These are phyloP conservation scores for Origma solitaria DNA, from an alignment of 2,113 vertebrate species.

Conservation along the genomic window DNA sequence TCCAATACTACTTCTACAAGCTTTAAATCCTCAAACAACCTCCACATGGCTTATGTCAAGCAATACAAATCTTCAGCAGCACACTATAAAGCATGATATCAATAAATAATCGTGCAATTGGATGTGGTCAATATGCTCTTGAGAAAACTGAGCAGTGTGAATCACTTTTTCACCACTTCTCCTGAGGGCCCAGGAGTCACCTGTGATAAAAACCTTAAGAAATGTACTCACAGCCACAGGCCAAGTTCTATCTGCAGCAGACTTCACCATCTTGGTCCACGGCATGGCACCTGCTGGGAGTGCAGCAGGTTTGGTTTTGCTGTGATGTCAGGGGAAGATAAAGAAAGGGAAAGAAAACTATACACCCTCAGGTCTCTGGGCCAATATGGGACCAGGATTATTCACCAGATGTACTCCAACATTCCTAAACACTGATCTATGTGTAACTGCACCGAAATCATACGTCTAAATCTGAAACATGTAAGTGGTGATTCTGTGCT, in stretches of 20 bases:
- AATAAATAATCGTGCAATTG: background rate
- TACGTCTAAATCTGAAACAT: background rate
- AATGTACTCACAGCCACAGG: background rate
- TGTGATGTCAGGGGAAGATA: background rate
- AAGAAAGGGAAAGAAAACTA: background rate
- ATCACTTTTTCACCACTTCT: background rate
- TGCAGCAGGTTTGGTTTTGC: background rate
- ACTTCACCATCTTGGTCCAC: background rate
- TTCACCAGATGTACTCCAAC: background rate
- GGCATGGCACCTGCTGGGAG: background rate
- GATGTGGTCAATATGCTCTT: background rate
- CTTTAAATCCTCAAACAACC: background rate
- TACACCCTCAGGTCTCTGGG: background rate
- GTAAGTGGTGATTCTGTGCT: background rate
- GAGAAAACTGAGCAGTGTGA: background rate
- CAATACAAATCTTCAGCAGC: background rate
- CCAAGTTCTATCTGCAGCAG: background rate
- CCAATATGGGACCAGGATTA: background rate
- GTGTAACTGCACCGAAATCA: background rate
- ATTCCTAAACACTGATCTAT: background rate
- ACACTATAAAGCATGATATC: accelerated
- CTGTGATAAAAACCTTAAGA: background rate
- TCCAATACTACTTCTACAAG: background rate
- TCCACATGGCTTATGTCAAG: background rate
- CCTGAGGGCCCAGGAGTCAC: background rate